A percentile compares a stretch with the other conserved stretches of the same genome.
Conservation (phyloP, 2,888 invertebrate genomes). For the Perizoma affinitatum region DNA sequence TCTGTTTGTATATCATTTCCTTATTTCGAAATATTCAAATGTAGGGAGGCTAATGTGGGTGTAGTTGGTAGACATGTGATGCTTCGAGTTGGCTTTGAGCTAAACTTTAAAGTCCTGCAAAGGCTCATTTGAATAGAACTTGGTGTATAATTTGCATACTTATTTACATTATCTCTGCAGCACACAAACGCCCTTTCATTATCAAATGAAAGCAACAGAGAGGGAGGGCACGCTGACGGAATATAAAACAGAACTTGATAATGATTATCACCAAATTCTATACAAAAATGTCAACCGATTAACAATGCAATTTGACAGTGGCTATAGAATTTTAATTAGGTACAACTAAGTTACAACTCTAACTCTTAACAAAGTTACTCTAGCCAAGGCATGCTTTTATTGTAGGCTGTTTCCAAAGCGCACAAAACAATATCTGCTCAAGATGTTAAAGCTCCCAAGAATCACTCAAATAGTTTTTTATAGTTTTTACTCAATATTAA, state of each 20-base stretch:
- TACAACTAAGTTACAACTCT: not conserved
- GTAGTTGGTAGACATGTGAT: slow-evolving; percentile 38
- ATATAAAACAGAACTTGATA: slow-evolving; percentile 76
- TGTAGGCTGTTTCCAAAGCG: too few species aligned
- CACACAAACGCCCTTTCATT: slow-evolving; percentile 83
- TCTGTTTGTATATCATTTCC: slow-evolving; percentile 68
- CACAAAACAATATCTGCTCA: too few species aligned
- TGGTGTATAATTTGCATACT: slow-evolving; percentile 81
- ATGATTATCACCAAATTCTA: slow-evolving; percentile 74
- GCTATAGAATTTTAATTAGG: slow-evolving; percentile 36
- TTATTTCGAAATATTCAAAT: slow-evolving; percentile 68
- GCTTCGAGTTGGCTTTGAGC: slow-evolving; percentile 62
- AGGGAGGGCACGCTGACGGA: slow-evolving; percentile 65
- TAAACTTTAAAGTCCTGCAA: slow-evolving; percentile 78
- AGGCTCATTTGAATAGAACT: slow-evolving; percentile 81
- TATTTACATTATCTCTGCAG: slow-evolving; percentile 84
- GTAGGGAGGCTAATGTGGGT: slow-evolving; percentile 33
- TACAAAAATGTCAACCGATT: slow-evolving; percentile 70
- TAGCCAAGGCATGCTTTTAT: too few species aligned
- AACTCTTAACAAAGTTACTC: not conserved
- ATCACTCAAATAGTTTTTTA: too few species aligned
- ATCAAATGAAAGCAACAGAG: slow-evolving; percentile 79
- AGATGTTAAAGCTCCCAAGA: too few species aligned
- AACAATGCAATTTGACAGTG: slow-evolving; percentile 63
- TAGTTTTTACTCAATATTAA: too few species aligned